These are phyloP conservation scores for Brachirus orientalis DNA, from an alignment of 2,113 vertebrate species.

Conservation along the genomic window DNA sequence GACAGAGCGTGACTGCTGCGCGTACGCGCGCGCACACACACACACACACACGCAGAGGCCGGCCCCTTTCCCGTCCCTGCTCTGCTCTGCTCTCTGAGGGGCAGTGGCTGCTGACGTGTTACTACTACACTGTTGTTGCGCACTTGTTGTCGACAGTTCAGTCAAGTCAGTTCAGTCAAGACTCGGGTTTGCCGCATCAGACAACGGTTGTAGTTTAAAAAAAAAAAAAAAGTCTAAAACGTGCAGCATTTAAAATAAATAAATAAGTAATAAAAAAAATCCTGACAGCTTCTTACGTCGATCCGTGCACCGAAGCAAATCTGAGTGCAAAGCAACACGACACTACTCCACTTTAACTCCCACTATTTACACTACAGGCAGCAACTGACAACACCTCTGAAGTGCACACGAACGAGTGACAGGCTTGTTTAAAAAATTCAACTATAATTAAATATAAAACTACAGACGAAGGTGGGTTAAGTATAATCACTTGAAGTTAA, in stretches of 20 bases:
- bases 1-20: too few relatives aligned
- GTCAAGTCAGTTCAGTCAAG: constrained; percentile 66
- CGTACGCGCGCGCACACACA: background rate
- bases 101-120: constrained; percentile 84
- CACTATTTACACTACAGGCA: background rate
- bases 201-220: constrained; percentile 36
- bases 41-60: constrained; percentile 35
- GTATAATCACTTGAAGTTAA: too few relatives aligned
- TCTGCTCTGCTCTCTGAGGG: constrained; percentile 43
- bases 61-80: constrained; percentile 66
- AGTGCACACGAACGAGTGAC: too few relatives aligned
- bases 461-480: background rate
- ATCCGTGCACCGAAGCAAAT: background rate
- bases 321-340: background rate
- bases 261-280: too few relatives aligned
- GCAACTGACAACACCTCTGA: constrained; percentile 3
- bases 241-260: too few relatives aligned
- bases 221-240: too few relatives aligned
- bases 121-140: constrained; percentile 82
- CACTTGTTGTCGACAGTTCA: constrained; percentile 79
- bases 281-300: background rate
- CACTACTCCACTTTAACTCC: background rate
- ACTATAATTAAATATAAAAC: background rate
- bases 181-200: constrained; percentile 47
- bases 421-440: background rate